A percentile compares a stretch with the other conserved stretches of the same genome.
Evolutionary conservation across 2,888 invertebrate genomes (phyloP).

Genomic region (Cataglyphis cursor): DNA sequence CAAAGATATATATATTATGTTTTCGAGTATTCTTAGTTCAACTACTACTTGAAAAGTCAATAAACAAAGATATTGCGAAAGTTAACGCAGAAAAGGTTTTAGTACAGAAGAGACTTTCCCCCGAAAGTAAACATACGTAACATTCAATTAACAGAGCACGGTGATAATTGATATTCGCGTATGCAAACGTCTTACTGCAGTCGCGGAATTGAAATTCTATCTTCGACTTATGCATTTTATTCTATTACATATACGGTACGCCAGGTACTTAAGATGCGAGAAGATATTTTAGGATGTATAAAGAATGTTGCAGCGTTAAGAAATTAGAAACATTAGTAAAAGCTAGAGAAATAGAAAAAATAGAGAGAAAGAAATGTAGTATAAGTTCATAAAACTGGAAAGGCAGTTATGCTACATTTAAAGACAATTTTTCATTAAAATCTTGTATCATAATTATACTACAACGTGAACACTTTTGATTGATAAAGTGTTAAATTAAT

Average conservation of each 20-base stretch:
- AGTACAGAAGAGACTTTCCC: slow-evolving; percentile 33
- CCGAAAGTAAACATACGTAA: slow-evolving; percentile 51
- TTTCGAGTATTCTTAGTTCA: neutral
- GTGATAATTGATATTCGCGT: slow-evolving; percentile 33
- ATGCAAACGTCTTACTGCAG: neutral
- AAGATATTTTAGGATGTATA: slow-evolving; percentile 6
- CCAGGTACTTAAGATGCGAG: slow-evolving; percentile 13
- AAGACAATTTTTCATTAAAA: neutral
- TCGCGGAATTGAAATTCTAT: slow-evolving; percentile 26
- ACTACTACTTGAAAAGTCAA: neutral
- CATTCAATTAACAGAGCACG: slow-evolving; percentile 54
- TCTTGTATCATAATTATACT: neutral
- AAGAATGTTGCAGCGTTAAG: neutral
- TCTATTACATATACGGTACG: neutral
- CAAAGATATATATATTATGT: neutral
- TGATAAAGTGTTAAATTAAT: slow-evolving; percentile 35
- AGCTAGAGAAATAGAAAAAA: neutral
- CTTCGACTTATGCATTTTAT: slow-evolving; percentile 14
- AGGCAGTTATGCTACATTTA: too few species aligned
- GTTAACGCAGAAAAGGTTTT: slow-evolving; percentile 9
- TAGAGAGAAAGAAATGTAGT: neutral
- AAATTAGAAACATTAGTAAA: slow-evolving; percentile 22
- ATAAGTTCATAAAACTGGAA: slow-evolving; percentile 10
- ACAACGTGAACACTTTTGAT: slow-evolving; percentile 5
- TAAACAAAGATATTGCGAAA: slow-evolving; percentile 6